Percentiles rank a stretch among this genome's conserved stretches.
phyloP scores from a whole-genome alignment of 2,888 invertebrate genomes.

The Phalera bucephala region DNA sequence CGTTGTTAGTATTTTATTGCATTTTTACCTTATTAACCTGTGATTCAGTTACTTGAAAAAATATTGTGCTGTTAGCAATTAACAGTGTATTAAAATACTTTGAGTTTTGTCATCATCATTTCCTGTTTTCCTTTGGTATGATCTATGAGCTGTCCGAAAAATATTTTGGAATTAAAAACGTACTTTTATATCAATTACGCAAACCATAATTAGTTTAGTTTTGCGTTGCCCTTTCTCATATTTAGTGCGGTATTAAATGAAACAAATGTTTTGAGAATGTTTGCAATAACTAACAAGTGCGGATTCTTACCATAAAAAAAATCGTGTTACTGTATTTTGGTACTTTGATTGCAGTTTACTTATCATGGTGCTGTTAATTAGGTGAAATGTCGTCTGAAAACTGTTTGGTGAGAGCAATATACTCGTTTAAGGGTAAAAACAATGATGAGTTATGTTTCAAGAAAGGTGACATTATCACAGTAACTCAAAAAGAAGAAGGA shows the following conservation, averaged over 20 bases:
- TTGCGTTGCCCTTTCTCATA: neutral
- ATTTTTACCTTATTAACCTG: neutral
- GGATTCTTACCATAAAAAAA: too few species aligned
- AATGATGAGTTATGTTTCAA: slow-evolving; percentile 98
- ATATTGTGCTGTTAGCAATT: neutral
- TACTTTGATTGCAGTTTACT: slow-evolving; percentile 28
- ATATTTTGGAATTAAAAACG: too few species aligned
- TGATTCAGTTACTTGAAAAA: neutral
- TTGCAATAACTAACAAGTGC: too few species aligned
- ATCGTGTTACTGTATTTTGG: too few species aligned
- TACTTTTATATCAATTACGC: neutral
- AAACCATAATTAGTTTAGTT: neutral
- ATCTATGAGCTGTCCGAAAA: slow-evolving; percentile 26
- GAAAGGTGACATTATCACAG: slow-evolving; percentile 97
- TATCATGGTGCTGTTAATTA: slow-evolving; percentile 58
- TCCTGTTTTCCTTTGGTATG: slow-evolving; percentile 31
- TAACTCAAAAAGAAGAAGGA: slow-evolving; percentile 97
- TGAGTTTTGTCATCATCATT: slow-evolving; percentile 17
- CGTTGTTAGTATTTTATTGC: slow-evolving; percentile 21
- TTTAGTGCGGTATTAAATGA: too few species aligned
- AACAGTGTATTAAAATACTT: neutral
- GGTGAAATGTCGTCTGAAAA: slow-evolving; percentile 83
- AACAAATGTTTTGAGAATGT: too few species aligned
- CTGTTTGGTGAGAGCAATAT: slow-evolving; percentile 93
- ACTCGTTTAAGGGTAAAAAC: slow-evolving; percentile 96